phyloP scores from a whole-genome alignment of 2,888 invertebrate species.

The Sminthurinus aureus region DNA sequence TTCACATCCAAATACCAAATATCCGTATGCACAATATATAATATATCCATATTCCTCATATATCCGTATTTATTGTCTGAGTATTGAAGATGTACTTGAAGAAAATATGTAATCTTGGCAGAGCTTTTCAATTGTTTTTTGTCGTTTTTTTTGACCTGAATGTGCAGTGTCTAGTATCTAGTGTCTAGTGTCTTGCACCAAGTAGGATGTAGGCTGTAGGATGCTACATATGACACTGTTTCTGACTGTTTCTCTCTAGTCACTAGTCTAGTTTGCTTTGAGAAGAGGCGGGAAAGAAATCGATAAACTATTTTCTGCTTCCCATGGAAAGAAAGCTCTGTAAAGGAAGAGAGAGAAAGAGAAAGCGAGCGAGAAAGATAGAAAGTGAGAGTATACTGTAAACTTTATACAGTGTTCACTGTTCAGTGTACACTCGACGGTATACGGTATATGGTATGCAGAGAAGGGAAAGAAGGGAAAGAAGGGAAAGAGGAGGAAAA shows the following conservation, averaged over 20 bases:
- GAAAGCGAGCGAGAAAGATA: neutral
- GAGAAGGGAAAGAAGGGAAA: neutral
- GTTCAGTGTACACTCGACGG: neutral
- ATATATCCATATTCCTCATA: too few relatives aligned
- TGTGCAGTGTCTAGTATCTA: neutral
- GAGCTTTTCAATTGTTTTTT: neutral
- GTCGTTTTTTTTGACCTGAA: neutral
- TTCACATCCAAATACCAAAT: too few relatives aligned
- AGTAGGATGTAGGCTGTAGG: too few relatives aligned
- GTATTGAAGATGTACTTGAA: too few relatives aligned
- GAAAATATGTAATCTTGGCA: neutral
- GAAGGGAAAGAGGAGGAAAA: neutral
- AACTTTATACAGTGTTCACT: too few relatives aligned
- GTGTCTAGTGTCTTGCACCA: too few relatives aligned
- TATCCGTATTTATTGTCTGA: too few relatives aligned
- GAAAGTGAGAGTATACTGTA: slow-evolving; percentile 1
- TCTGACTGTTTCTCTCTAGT: too few relatives aligned
- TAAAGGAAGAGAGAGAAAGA: neutral
- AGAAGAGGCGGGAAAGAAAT: neutral
- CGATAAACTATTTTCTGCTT: slow-evolving; percentile 1
- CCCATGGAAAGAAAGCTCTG: neutral
- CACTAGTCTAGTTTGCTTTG: neutral
- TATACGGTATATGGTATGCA: neutral
- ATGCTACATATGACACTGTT: too few relatives aligned
- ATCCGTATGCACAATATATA: too few relatives aligned